Evolutionary conservation across 2,888 invertebrate genomes (phyloP), one percentile per base, ranked within the genome.

Genomic region (Polydrusus pterygomalis): DNA sequence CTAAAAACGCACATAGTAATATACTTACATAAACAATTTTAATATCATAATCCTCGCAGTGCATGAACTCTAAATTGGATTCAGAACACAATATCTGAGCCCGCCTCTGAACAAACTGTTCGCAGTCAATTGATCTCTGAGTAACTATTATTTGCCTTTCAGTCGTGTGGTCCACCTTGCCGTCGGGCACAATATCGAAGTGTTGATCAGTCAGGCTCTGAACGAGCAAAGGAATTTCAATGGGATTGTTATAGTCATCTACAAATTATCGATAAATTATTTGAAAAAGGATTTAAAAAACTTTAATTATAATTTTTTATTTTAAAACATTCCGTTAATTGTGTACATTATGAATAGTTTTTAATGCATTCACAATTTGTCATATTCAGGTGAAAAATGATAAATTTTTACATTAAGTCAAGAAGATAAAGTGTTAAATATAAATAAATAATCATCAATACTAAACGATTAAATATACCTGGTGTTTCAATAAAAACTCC

Each of bases 181-280:
- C 85, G 74, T 87, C 87, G 6, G 88, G 87, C 60, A 88, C 86
- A 17, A 86, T 81, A 77, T 88, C 88, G 45, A 87, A 82, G 64
- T 87, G 87, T 79, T 87, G 87, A 69, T 87, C 88, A 70, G 85
- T 85, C 67, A 87, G 78, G 20, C 86, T 87, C 79, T 88, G 87
- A 49, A 87, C 87, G 49, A 87, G 78, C 58, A 87, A 77, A 15
- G 88, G 88, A 72, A 88, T 85, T 81, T 88, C 88, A 54, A 88
- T 87, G 45, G 87, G 87, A 75, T 87, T 86, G 81, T 87, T 88
- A 78, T 87, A 87, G 77, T 88, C 88, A 81, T 88, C 88, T 88
- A 77, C 76, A 64, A 73, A 65, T 58, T 58, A 54, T 51, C n/a
- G 40, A 34, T 34, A 7, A 25, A 1, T 25, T 25, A 1, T 3